Conservation (phyloP, 1,140 invertebrate genomes). For the Pogonus chalceus region DNA sequence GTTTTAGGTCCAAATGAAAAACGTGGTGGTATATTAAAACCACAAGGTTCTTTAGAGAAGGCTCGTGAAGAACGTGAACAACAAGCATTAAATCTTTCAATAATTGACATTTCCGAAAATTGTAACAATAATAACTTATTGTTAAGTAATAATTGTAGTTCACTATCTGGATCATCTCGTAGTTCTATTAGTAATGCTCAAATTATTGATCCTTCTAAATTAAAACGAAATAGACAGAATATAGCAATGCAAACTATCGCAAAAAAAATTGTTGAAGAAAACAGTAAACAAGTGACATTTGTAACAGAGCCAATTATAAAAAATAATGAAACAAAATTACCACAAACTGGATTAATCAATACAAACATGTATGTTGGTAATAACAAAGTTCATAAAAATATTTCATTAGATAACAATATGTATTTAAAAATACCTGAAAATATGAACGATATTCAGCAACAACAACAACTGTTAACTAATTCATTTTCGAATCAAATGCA, state of each 20-base stretch:
- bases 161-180: not conserved
- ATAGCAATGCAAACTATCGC: constrained; percentile 58
- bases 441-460: too few relatives aligned
- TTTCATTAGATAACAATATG: constrained; percentile 4
- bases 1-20: constrained; percentile 37
- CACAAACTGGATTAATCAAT: not conserved
- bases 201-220: constrained; percentile 20
- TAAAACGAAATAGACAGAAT: constrained; percentile 31
- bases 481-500: too few relatives aligned
- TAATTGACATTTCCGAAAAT: not conserved
- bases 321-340: not conserved
- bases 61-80: constrained; percentile 44
- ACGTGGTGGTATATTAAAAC: constrained; percentile 56
- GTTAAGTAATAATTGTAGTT: constrained; percentile 7
- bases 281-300: constrained; percentile 44
- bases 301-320: not conserved
- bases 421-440: too few relatives aligned
- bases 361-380: too few relatives aligned
- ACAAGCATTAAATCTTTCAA: constrained; percentile 22
- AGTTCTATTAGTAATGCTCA: constrained; percentile 13
- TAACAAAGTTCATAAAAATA: constrained; percentile 3
- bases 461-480: too few relatives aligned
- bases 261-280: constrained; percentile 45
- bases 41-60: constrained; percentile 54
- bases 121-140: not conserved